Base-by-base conservation (phyloP, 2,888 invertebrate species). In the Tinea pellionella region DNA sequence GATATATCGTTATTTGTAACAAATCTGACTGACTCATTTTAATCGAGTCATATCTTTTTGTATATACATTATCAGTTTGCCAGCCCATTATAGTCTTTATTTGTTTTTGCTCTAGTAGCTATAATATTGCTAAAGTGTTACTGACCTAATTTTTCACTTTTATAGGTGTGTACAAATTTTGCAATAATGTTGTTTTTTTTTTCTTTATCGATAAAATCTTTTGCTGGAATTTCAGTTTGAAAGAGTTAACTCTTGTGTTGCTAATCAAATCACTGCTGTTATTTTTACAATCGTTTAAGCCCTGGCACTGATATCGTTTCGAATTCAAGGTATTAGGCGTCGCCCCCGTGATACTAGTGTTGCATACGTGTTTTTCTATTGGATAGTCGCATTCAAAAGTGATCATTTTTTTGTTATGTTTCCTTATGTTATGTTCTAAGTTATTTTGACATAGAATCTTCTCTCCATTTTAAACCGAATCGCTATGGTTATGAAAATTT, bases 1-100 rank as follows among this genome's bases (percentile, higher is more conserved):
- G 57, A 57, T 32, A 30, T 57, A 57, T 57, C 32, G 57, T 24
- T 56, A 30, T 53, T 55, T 55, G 19, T 19, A 55, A 37, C 9
- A 37, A 37, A 37, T 37, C 37, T 37, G 37, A 37, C 37, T 37
- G 6, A 47, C n/a, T n/a, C n/a, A n/a, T n/a, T 18, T 47, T 18
- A 13, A 15, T 18, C 18, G 47, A 47, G n/a, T 47, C 47, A n/a
- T 37, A 37, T 37, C 6, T 24, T 24, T 24, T 24, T 24, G 6
- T 6, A 24, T 6, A 24, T 24, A 24, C 6, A 6, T 24, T 24
- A 24, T 24, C 24, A n/a, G n/a, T n/a, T n/a, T n/a, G n/a, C n/a
- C n/a, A n/a, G n/a, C n/a, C n/a, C n/a, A n/a, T n/a, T n/a, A n/a
- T n/a, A n/a, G n/a, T n/a, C 24, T 24, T 24, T 24, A 24, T 24